Conservation (phyloP, 2,113 vertebrate genomes). For the Conger conger region DNA sequence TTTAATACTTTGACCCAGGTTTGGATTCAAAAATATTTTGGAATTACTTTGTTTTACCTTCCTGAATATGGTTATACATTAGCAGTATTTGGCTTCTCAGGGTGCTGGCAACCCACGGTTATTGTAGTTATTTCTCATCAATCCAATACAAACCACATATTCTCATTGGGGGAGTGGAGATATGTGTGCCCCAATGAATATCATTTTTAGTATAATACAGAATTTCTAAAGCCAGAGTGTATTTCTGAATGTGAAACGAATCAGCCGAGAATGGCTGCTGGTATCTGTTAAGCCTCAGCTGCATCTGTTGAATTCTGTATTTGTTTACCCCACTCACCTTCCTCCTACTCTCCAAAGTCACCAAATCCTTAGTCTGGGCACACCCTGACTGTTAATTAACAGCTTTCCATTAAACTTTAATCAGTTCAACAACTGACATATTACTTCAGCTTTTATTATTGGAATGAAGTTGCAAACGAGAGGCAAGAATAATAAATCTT, state of each 20-base stretch:
- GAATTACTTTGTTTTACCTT: neutral
- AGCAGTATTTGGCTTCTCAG: neutral
- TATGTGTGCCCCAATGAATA: too few species aligned
- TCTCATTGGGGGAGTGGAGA: too few species aligned
- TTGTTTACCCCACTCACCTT: constrained; percentile 36
- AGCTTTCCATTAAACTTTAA: constrained; percentile 55
- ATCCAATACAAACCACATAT: neutral
- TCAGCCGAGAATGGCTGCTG: constrained; percentile 40
- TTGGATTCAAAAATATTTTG: neutral
- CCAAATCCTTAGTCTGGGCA: constrained; percentile 28
- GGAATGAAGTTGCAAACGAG: constrained; percentile 37
- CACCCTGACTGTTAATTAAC: constrained; percentile 52
- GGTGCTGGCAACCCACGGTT: neutral
- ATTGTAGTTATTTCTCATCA: neutral
- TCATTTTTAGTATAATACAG: constrained; percentile 55
- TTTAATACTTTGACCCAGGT: neutral
- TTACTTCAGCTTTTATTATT: constrained; percentile 47
- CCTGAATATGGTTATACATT: neutral
- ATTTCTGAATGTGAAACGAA: constrained; percentile 52
- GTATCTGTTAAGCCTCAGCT: constrained; percentile 40
- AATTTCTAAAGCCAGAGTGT: constrained; percentile 42
- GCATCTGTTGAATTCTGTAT: constrained; percentile 52
- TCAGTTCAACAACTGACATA: constrained; percentile 42
- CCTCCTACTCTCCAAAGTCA: constrained; percentile 34
- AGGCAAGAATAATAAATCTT: constrained; percentile 40